Conservation (phyloP, 2,113 vertebrate genomes). For the Paramormyrops kingsleyae region DNA sequence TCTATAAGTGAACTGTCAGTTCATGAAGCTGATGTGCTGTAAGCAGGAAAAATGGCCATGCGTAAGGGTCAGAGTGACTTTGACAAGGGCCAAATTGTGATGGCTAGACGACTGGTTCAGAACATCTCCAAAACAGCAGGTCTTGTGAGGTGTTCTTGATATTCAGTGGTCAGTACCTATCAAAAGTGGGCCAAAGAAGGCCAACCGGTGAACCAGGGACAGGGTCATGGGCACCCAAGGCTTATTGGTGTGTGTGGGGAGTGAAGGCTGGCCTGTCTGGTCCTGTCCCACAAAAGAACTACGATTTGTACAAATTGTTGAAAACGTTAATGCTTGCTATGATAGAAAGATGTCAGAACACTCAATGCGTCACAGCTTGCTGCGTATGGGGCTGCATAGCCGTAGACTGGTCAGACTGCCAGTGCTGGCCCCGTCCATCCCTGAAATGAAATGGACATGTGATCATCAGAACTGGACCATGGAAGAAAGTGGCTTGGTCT, state of each 20-base stretch:
- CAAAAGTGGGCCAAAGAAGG: not conserved
- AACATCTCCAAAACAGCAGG: not conserved
- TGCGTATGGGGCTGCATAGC: too few relatives aligned
- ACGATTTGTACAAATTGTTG: not conserved
- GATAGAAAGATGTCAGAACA: not conserved
- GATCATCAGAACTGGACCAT: not conserved
- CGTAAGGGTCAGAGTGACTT: not conserved
- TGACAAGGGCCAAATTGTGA: not conserved
- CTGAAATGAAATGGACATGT: not conserved
- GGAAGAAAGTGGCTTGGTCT: not conserved
- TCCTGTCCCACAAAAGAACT: not conserved
- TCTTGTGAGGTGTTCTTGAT: not conserved
- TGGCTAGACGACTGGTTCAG: not conserved
- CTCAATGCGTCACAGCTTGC: not conserved
- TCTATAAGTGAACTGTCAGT: too few relatives aligned
- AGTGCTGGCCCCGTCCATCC: not conserved
- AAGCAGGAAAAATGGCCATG: not conserved
- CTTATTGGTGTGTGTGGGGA: not conserved
- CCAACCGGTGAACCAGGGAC: not conserved
- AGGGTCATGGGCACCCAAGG: not conserved
- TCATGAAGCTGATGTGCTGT: too few relatives aligned
- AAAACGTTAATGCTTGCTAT: not conserved
- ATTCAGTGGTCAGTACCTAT: not conserved
- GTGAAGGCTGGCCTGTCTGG: not conserved
- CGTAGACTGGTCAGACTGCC: not conserved